Conservation (phyloP, 2,888 invertebrate species). For the Aphidius colemani region DNA sequence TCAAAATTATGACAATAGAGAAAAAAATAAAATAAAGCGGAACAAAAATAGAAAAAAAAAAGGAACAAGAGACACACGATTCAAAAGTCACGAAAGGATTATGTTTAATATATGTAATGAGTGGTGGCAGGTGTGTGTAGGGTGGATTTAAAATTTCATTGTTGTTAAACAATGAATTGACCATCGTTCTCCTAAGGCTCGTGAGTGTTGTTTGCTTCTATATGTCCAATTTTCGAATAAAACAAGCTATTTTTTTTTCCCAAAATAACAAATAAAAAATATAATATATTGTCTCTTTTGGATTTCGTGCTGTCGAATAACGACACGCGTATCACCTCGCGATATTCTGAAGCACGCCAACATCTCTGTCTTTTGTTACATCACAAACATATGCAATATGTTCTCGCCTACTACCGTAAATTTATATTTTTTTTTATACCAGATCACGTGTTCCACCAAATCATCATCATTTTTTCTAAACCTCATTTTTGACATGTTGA, state of each 20-base stretch:
- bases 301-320: background rate
- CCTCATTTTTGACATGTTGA: background rate
- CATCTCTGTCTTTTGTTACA: background rate
- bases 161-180: constrained; percentile 36
- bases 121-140: constrained; percentile 53
- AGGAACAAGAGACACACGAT: constrained; percentile 38
- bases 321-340: background rate
- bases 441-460: constrained; percentile 7
- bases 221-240: constrained; percentile 11
- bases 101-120: constrained; percentile 48
- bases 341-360: constrained; percentile 17
- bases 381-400: constrained; percentile 50
- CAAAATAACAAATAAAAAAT: constrained; percentile 5
- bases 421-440: constrained; percentile 6
- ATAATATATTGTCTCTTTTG: constrained; percentile 3
- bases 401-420: constrained; percentile 33
- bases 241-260: constrained; percentile 12
- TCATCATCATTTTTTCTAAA: no score
- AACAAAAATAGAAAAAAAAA: constrained; percentile 16
- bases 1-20: constrained; percentile 1
- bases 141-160: constrained; percentile 34
- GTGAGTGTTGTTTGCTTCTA: constrained; percentile 1
- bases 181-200: constrained; percentile 31
- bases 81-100: constrained; percentile 38
- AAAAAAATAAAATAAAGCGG: constrained; percentile 6